A percentile compares a stretch with the other conserved stretches of the same genome.
phyloP scores from a whole-genome alignment of 2,113 vertebrate species.

The Zosterops japonicus region DNA sequence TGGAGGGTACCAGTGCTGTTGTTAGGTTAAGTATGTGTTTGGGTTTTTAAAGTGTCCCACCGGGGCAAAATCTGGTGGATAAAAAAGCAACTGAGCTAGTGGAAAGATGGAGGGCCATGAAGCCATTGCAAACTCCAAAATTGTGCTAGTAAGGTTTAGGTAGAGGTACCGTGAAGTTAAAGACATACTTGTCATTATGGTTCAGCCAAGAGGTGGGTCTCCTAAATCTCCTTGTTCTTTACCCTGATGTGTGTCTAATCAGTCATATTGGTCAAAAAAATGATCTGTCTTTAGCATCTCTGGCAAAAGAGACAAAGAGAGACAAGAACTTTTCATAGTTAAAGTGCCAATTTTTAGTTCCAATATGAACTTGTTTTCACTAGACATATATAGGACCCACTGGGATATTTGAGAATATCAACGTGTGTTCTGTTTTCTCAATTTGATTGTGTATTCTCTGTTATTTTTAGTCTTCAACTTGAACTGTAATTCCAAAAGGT shows the following conservation, averaged over 20 bases:
- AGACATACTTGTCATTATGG: neutral
- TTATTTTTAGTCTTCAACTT: slow-evolving; percentile 19
- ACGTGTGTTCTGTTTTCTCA: neutral
- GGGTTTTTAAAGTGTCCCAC: neutral
- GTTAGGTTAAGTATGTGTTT: neutral
- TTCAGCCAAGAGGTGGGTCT: accelerated
- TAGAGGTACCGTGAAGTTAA: neutral
- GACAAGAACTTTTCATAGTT: neutral
- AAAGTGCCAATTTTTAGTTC: neutral
- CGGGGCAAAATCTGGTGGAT: neutral
- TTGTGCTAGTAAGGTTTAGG: neutral
- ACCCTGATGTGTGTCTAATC: neutral
- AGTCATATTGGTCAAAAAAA: neutral
- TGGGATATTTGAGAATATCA: neutral
- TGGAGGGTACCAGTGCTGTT: neutral
- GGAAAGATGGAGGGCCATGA: neutral
- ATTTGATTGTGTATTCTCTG: neutral
- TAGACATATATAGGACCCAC: neutral
- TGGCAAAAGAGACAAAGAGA: neutral
- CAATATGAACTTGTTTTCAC: neutral
- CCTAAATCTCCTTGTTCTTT: neutral
- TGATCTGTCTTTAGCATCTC: neutral
- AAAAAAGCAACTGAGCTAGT: neutral
- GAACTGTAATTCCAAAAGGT: neutral
- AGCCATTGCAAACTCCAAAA: neutral